Conservation (phyloP, 2,888 invertebrate genomes). For the Punctoribates punctum region DNA sequence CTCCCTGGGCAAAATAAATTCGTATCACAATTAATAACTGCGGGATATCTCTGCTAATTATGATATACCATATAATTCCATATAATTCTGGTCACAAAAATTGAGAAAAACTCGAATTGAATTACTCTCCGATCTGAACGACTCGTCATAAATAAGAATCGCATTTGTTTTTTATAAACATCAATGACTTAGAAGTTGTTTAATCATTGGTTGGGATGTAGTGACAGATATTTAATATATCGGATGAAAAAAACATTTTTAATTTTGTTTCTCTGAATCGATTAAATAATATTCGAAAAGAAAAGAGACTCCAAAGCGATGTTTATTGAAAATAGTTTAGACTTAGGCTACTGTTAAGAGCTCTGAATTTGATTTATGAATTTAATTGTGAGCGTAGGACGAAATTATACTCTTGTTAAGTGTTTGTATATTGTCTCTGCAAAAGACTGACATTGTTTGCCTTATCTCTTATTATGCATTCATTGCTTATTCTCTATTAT, state of each 20-base stretch:
- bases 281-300: neutral
- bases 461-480: conserved; percentile 9
- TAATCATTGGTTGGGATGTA: neutral
- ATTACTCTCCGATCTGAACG: neutral
- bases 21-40: conserved; percentile 23
- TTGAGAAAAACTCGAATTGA: neutral
- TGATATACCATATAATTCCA: conserved; percentile 31
- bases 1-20: conserved; percentile 18
- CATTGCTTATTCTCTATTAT: neutral
- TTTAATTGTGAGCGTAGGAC: conserved; percentile 27
- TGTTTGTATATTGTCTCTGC: neutral
- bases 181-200: conserved; percentile 7
- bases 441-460: neutral
- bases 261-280: neutral
- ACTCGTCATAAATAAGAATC: conserved; percentile 8
- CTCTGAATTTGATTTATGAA: conserved; percentile 26
- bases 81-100: conserved; percentile 7
- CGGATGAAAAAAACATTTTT: neutral
- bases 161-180: neutral
- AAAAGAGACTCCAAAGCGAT: neutral
- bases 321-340: conserved; percentile 4
- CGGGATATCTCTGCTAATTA: conserved; percentile 29
- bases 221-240: conserved; percentile 15
- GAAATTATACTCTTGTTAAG: too few species aligned
- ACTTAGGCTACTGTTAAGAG: neutral